Base-by-base conservation (phyloP, 2,888 invertebrate genomes). In the Iphiclides podalirius region DNA sequence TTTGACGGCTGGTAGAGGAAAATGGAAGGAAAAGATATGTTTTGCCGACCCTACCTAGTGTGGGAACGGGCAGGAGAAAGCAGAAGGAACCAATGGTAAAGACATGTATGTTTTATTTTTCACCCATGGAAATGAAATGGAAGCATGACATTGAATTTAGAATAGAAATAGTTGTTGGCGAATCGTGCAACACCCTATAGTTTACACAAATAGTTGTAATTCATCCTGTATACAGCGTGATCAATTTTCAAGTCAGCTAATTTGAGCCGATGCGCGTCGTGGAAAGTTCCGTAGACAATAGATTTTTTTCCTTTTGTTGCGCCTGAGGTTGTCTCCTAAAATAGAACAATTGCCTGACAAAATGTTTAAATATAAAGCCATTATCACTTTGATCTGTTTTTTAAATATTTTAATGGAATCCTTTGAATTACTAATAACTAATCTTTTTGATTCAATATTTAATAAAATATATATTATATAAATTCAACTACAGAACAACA, bases 161-260 rank as follows among this genome's bases (percentile, higher is more conserved):
- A n/a, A n/a, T n/a, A n/a, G n/a, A n/a, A n/a, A n/a, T n/a, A n/a
- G n/a, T n/a, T n/a, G n/a, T n/a, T n/a, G n/a, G n/a, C n/a, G n/a
- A n/a, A n/a, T n/a, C n/a, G n/a, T 26, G n/a, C 13, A 28, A 16
- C 36, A 26, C 14, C 14, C 15, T 9, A 47, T 49, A 53, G 46
- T 9, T 28, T 47, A 9, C 28, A 9, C n/a, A 9, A 51, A 51
- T n/a, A 44, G 47, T 50, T 17, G 36, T 17, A 39, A 45, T 42
- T 48, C 52, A 17, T 37, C 45, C 38, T 47, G 52, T 49, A 49
- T 44, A 40, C 14, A 43, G 46, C 51, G 49, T 57, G 50, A 62
- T 64, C 55, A 55, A 59, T 56, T 64, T 65, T 60, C 61, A 58
- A 57, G 58, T 66, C 64, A 64, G 63, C 52, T 61, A 59, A 58